A percentile compares a stretch with the other conserved stretches of the same genome.
Conservation (phyloP, 2,888 invertebrate genomes). For the Ichneumon xanthorius region DNA sequence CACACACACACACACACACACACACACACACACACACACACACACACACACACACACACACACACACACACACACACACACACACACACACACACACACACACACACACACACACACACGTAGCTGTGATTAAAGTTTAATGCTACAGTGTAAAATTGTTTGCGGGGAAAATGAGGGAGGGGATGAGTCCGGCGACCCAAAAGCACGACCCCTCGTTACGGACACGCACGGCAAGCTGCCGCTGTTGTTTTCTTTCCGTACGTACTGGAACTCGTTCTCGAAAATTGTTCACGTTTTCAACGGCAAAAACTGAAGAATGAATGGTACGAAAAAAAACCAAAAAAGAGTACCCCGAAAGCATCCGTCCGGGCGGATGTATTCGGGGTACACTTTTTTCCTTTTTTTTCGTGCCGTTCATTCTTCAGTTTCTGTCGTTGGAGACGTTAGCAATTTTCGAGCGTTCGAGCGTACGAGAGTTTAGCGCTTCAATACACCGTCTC, state of each 20-base stretch:
- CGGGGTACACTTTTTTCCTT: background rate
- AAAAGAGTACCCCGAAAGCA: background rate
- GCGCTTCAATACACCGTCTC: background rate
- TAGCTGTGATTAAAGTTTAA: slow-evolving; percentile 25
- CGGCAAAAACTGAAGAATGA: slow-evolving; percentile 1
- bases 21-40: background rate
- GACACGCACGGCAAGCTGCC: slow-evolving; percentile 48
- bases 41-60: background rate
- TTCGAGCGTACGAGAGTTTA: slow-evolving; percentile 8
- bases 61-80: background rate
- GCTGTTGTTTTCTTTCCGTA: slow-evolving; percentile 6
- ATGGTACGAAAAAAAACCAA: background rate
- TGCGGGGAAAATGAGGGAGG: slow-evolving; percentile 15
- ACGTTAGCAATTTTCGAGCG: slow-evolving; percentile 17
- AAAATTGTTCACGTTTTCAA: slow-evolving; percentile 12
- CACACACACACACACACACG: background rate
- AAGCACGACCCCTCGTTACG: slow-evolving; percentile 55
- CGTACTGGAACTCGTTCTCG: slow-evolving; percentile 16
- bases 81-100: background rate
- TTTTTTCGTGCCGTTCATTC: background rate
- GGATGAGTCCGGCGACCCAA: slow-evolving; percentile 44
- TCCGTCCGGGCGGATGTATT: background rate
- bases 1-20: background rate
- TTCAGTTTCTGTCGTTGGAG: slow-evolving; percentile 5
- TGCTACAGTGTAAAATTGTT: slow-evolving; percentile 15